Evolutionary conservation across 2,888 invertebrate species (phyloP).

Genomic region (Petrolisthes cinctipes): DNA sequence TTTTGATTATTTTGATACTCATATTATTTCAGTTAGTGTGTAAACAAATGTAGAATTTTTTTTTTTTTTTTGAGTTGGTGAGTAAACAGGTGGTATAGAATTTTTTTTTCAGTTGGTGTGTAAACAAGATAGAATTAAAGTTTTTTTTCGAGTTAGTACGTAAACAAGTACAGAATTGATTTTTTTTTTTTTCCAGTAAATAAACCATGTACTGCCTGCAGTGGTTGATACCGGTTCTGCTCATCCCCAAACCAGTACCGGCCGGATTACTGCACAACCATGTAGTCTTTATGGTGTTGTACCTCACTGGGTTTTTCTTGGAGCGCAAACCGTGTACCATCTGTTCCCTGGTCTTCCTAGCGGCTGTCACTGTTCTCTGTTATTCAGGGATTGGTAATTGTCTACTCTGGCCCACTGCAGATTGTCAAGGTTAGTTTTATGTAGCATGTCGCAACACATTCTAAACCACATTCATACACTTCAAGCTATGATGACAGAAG

Average conservation of each 20-base stretch:
- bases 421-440: constrained; percentile 57
- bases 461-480: too few species aligned
- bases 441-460: too few species aligned
- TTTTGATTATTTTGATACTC: too few species aligned
- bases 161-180: too few species aligned
- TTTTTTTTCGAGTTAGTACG: too few species aligned
- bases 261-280: constrained; percentile 95
- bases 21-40: too few species aligned
- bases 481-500: too few species aligned
- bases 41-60: too few species aligned
- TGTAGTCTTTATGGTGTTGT: constrained; percentile 96
- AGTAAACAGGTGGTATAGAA: too few species aligned
- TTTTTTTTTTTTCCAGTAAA: not conserved
- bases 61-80: too few species aligned
- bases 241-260: constrained; percentile 97
- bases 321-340: constrained; percentile 97
- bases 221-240: constrained; percentile 95
- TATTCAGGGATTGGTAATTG: constrained; percentile 97
- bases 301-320: constrained; percentile 95
- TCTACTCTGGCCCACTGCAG: constrained; percentile 79
- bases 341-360: constrained; percentile 93
- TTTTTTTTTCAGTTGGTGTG: too few species aligned
- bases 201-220: constrained; percentile 93
- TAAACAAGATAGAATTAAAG: too few species aligned
- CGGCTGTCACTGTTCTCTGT: constrained; percentile 93